Conservation (phyloP, 2,797 vertebrate species). For the Sardinella longiceps region DNA sequence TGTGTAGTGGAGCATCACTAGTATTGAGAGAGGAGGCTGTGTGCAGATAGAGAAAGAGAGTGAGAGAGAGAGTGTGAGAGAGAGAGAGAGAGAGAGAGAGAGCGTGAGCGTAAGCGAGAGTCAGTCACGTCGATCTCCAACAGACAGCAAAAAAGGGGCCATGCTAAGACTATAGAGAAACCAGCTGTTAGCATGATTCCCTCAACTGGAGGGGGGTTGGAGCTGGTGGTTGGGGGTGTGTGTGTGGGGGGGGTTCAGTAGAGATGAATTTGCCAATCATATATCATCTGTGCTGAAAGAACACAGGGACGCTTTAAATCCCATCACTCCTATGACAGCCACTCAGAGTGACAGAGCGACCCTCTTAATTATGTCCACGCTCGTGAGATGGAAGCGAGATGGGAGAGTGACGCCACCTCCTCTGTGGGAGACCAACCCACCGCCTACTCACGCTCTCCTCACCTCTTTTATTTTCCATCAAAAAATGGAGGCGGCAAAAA, state of each 20-base stretch:
- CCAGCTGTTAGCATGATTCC: not conserved
- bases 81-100: not conserved
- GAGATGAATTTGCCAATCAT: constrained; percentile 57
- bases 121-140: not conserved
- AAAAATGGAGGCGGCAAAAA: not conserved
- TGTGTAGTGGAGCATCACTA: constrained; percentile 6
- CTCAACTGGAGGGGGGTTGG: not conserved
- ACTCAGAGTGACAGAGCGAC: not conserved
- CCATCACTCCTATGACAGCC: constrained; percentile 58
- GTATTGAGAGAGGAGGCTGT: not conserved
- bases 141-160: not conserved
- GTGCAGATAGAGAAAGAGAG: too few species aligned
- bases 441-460: not conserved
- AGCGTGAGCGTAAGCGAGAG: not conserved
- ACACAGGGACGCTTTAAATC: constrained; percentile 70
- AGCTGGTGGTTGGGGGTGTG: not conserved
- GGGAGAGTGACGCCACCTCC: not conserved
- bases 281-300: constrained; percentile 55
- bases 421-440: not conserved
- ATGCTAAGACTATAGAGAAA: constrained; percentile 2
- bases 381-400: not conserved
- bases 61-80: too few species aligned
- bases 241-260: too few species aligned
- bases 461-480: not conserved
- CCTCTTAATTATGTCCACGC: constrained; percentile 7